These are phyloP conservation scores for Colossoma macropomum DNA, from an alignment of 2,113 vertebrate genomes.

Conservation along the genomic window DNA sequence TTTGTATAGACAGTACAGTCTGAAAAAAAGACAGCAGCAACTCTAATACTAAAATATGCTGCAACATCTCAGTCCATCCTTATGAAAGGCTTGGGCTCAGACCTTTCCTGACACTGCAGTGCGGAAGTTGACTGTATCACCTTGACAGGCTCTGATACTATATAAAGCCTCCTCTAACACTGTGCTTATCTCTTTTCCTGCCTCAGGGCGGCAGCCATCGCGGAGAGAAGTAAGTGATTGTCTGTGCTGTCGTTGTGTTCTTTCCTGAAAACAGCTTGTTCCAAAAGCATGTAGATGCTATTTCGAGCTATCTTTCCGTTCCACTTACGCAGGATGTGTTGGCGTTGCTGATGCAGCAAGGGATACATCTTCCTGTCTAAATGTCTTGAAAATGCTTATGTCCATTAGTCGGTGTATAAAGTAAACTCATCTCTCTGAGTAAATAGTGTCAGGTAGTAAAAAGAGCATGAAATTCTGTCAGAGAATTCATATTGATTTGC, in stretches of 20 bases:
- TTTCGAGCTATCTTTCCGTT: conserved; percentile 6
- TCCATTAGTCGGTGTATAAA: conserved; percentile 1
- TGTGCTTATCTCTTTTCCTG: conserved; percentile 61
- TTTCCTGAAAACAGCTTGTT: conserved; percentile 42
- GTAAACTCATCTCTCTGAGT: not conserved
- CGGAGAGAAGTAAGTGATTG: conserved; percentile 94
- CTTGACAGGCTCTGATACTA: conserved; percentile 31
- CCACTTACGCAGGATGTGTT: conserved; percentile 3
- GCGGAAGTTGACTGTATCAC: conserved; percentile 27
- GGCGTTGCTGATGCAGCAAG: not conserved
- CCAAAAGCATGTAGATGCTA: conserved; percentile 27
- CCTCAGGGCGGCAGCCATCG: conserved; percentile 91
- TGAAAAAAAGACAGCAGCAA: not conserved
- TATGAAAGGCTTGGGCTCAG: conserved; percentile 29
- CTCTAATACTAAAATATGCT: not conserved
- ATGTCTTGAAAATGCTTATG: conserved; percentile 8
- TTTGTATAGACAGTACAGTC: too few relatives aligned
- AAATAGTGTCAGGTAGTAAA: conserved; percentile 1
- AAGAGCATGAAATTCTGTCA: not conserved
- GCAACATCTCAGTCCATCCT: not conserved
- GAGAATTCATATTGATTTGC: not conserved
- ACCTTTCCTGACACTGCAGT: conserved; percentile 66
- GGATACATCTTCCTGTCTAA: conserved; percentile 12
- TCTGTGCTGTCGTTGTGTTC: conserved; percentile 50
- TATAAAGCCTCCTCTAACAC: conserved; percentile 66